Evolutionary conservation across 2,797 vertebrate genomes (phyloP), one percentile per base, ranked within the genome.

Genomic region (Pelobates cultripes): DNA sequence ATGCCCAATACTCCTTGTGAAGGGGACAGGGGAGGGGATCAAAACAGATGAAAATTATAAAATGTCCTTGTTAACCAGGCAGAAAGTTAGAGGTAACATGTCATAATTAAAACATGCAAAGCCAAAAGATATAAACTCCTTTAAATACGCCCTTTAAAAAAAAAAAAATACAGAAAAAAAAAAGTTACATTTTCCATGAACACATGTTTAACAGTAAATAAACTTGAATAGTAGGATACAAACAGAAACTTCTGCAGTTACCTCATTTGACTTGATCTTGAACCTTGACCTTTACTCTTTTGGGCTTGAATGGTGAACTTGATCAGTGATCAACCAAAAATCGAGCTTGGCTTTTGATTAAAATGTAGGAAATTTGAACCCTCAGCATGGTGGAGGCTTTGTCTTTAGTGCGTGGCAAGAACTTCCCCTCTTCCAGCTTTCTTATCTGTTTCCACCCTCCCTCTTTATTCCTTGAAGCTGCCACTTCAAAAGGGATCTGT

Each of bases 261-360:
- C 95, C 95, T 96, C 96, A 93, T 91, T 90, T 94, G 92, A 94
- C 94, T 95, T 95, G 95, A 92, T 94, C 95, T 96, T 96, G 94
- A 96, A 93, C 94, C 93, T 95, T 94, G 94, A 92, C 90, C 95
- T 96, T 96, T 96, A 95, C 90, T 93, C 93, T 95, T 91, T 92
- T 92, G 93, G 90, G 93, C 94, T 93, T 96, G 92, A 93, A 94
- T 95, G 94, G 94, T 94, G 93, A 93, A 94, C 95, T 95, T 94
- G 91, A 91, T 90, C 84, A 89, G 88, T 87, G 88, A 51, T 86
- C 88, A 90, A 88, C 86, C 88, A 88, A 87, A 51, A 51, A 88
- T 88, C 88, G 86, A 92, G 93, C 94, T 95, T 94, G 94, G 93
- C 93, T 96, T 95, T 95, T 93, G 93, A 90, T 93, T 91, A 89